A percentile compares a stretch with the other conserved stretches of the same genome.
phyloP scores from a whole-genome alignment of 2,888 invertebrate genomes.

The Philereme transversata region DNA sequence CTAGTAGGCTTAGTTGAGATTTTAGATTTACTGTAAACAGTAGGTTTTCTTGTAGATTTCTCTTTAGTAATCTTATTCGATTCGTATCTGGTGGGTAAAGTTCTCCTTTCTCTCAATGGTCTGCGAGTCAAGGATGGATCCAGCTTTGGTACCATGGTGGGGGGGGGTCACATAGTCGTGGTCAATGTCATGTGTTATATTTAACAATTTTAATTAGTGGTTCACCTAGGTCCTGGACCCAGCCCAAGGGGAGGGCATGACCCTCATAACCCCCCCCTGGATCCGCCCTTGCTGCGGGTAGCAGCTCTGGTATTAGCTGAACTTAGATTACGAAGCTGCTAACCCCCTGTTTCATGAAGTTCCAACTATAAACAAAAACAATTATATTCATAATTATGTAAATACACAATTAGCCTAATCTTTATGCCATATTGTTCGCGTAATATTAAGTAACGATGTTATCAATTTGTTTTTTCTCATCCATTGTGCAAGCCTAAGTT shows the following conservation, averaged over 20 bases:
- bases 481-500: constrained; percentile 14
- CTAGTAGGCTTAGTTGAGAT: constrained; percentile 65
- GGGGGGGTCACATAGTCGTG: too few species aligned
- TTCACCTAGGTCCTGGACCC: too few species aligned
- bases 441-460: constrained; percentile 21
- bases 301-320: neutral
- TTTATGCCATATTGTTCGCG: constrained; percentile 21
- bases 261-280: too few species aligned
- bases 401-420: constrained; percentile 3
- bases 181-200: too few species aligned
- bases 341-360: too few species aligned
- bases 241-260: too few species aligned
- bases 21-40: constrained; percentile 49
- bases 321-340: too few species aligned
- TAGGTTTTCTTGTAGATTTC: constrained; percentile 55
- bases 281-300: too few species aligned
- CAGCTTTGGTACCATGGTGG: too few species aligned
- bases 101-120: constrained; percentile 80
- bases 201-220: too few species aligned
- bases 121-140: too few species aligned
- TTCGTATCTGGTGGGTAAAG: constrained; percentile 69
- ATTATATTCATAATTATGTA: constrained; percentile 13
- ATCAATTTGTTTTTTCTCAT: constrained; percentile 16
- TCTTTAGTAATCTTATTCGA: constrained; percentile 72
- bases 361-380: neutral